A percentile compares a stretch with the other conserved stretches of the same genome.
phyloP scores from a whole-genome alignment of 2,113 vertebrate genomes.

The Alexandromys fortis region DNA sequence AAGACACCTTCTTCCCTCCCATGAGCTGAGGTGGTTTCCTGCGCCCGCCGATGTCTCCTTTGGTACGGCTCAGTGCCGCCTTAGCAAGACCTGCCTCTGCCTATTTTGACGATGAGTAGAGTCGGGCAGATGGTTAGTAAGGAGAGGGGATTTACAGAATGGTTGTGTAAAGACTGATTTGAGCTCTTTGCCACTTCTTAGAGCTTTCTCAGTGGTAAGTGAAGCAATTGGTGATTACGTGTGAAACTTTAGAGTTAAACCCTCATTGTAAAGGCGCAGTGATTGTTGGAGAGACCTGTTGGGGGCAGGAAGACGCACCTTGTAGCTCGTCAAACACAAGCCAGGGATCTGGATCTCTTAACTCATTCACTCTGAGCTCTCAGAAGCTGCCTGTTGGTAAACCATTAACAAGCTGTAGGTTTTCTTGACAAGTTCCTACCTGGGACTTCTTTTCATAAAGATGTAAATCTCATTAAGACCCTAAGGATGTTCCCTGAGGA shows the following conservation, averaged over 20 bases:
- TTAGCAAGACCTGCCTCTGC: not conserved
- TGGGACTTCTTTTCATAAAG: not conserved
- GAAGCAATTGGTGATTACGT: not conserved
- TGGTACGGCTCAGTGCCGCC: not conserved
- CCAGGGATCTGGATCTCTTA: not conserved
- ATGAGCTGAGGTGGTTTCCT: not conserved
- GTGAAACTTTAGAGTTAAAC: constrained; percentile 2
- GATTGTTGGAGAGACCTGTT: not conserved
- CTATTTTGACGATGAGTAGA: constrained; percentile 15
- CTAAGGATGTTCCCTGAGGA: not conserved
- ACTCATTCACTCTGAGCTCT: not conserved
- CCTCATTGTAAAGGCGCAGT: not conserved
- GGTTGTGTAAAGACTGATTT: not conserved
- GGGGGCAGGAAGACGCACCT: not conserved
- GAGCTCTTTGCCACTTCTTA: not conserved
- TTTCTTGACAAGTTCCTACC: not conserved
- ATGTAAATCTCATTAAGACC: not conserved
- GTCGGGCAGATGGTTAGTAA: not conserved
- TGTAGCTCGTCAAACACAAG: not conserved
- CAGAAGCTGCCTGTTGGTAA: not conserved
- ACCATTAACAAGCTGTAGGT: not conserved
- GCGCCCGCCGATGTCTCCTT: not conserved
- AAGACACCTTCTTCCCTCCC: not conserved
- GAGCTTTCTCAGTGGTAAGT: not conserved
- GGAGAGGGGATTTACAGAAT: not conserved